Conservation (phyloP, 2,797 vertebrate genomes). For the Leuciscus waleckii region DNA sequence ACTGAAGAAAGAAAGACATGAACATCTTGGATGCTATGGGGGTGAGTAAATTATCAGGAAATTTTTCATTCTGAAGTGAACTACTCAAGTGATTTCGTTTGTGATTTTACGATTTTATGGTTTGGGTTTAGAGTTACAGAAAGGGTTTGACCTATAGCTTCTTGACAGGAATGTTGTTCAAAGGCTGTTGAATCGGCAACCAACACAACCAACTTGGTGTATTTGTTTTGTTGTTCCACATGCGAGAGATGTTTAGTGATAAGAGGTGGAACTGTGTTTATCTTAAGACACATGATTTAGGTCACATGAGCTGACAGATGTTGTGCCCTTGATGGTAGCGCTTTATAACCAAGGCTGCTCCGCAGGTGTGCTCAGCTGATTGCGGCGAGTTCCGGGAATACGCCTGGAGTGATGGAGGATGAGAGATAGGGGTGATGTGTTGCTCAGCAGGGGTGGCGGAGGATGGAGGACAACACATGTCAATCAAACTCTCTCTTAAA, state of each 20-base stretch:
- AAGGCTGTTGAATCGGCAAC: neutral
- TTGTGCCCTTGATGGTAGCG: neutral
- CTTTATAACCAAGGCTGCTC: constrained; percentile 25
- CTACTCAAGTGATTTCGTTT: neutral
- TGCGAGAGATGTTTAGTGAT: neutral
- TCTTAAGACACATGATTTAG: neutral
- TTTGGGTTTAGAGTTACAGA: neutral
- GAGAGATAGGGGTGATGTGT: constrained; percentile 29
- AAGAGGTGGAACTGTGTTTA: neutral
- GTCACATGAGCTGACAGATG: constrained; percentile 13
- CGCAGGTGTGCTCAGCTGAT: constrained; percentile 14
- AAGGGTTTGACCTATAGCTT: neutral
- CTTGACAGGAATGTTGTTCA: neutral
- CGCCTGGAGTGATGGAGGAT: constrained; percentile 14
- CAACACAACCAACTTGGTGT: neutral
- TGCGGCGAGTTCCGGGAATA: neutral
- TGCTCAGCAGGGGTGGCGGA: constrained; percentile 14
- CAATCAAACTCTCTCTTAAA: constrained; percentile 34
- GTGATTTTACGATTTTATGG: neutral
- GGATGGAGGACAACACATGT: constrained; percentile 25
- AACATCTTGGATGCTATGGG: no score
- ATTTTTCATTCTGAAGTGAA: no score
- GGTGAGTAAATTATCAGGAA: no score
- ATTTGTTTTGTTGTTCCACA: neutral
- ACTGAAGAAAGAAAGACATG: no score